Evolutionary conservation across 53 echinoderm and acorn worm genomes (phyloP).

Genomic region (Crossaster papposus): DNA sequence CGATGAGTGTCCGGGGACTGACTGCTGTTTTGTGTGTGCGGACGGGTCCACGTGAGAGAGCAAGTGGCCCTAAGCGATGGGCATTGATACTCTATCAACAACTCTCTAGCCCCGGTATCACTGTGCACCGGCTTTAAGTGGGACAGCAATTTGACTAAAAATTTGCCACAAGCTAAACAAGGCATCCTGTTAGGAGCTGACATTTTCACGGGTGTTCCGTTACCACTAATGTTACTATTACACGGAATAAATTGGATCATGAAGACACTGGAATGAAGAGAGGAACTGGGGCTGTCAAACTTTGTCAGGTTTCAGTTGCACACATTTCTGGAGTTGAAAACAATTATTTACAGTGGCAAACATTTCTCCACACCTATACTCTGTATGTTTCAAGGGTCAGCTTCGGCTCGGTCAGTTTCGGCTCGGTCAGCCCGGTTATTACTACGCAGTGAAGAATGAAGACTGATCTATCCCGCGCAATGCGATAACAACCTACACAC

Average conservation of each 20-base stretch:
- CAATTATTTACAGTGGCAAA: conserved; percentile 5
- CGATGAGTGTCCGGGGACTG: conserved; percentile 56
- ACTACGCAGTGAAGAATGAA: too few species aligned
- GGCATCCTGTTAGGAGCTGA: conserved; percentile 46
- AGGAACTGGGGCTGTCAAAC: conserved; percentile 3
- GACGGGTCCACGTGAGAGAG: conserved; percentile 48
- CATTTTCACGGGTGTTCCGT: conserved; percentile 46
- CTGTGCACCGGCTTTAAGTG: conserved; percentile 39
- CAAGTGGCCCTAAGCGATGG: conserved; percentile 62
- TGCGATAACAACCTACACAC: too few species aligned
- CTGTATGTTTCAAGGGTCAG: neutral
- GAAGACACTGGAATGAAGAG: conserved; percentile 42
- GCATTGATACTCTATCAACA: conserved; percentile 62
- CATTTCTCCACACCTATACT: neutral
- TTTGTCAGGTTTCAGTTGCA: neutral
- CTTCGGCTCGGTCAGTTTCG: neutral
- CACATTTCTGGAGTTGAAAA: conserved; percentile 12
- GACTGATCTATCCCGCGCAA: too few species aligned
- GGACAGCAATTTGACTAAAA: conserved; percentile 59
- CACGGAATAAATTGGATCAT: conserved; percentile 51
- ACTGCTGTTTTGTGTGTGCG: conserved; percentile 52
- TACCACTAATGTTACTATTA: conserved; percentile 64
- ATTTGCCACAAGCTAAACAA: conserved; percentile 55
- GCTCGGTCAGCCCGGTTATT: too few species aligned
- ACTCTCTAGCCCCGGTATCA: conserved; percentile 46